Conservation (phyloP, 2,888 invertebrate genomes). For the Unio pictorum region DNA sequence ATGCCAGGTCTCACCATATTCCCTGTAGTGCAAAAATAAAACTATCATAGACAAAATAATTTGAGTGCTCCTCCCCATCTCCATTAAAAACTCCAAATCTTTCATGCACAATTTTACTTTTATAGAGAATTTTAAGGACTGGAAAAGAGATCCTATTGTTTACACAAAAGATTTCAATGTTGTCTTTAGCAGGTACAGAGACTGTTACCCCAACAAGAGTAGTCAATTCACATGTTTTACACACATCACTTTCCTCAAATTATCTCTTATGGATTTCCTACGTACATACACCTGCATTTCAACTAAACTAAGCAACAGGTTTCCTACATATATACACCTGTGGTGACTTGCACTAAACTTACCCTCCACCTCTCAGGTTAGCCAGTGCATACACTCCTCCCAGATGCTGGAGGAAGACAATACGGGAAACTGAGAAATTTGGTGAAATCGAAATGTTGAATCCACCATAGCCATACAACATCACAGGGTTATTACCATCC, state of each 20-base stretch:
- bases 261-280: too few species aligned
- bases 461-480: constrained; percentile 97
- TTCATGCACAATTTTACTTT: neutral
- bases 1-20: constrained; percentile 97
- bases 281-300: too few species aligned
- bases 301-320: too few species aligned
- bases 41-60: neutral
- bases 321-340: too few species aligned
- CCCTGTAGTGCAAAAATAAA: constrained; percentile 76
- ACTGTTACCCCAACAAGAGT: too few species aligned
- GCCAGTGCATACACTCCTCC: constrained; percentile 91
- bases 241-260: too few species aligned
- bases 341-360: constrained; percentile 60
- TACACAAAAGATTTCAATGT: neutral
- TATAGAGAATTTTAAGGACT: too few species aligned
- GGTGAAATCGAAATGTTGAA: constrained; percentile 95
- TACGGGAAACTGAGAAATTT: constrained; percentile 87
- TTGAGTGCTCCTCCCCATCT: neutral
- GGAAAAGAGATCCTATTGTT: neutral
- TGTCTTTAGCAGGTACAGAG: neutral
- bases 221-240: too few species aligned
- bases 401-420: constrained; percentile 91
- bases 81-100: neutral
- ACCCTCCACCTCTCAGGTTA: constrained; percentile 97
- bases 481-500: constrained; percentile 84